Conservation (phyloP, 2,797 vertebrate genomes). For the Diglossa cyanea region DNA sequence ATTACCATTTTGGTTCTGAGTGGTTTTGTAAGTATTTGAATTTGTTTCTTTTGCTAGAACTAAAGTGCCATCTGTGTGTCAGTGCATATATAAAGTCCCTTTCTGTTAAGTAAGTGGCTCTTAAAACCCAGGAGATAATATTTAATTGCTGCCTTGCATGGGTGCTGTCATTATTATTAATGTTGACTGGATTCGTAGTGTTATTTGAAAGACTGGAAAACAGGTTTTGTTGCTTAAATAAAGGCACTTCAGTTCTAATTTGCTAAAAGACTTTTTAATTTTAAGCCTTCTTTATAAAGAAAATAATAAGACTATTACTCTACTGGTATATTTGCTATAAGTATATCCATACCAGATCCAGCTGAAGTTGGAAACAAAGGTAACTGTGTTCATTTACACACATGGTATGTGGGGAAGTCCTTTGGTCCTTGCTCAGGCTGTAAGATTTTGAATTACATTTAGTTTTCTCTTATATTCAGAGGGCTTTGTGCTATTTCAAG, state of each 20-base stretch:
- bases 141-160: constrained; percentile 59
- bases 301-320: background rate
- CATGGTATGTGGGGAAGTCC: background rate
- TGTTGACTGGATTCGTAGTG: constrained; percentile 21
- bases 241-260: constrained; percentile 60
- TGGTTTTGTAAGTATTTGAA: constrained; percentile 48
- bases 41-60: constrained; percentile 31
- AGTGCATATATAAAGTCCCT: constrained; percentile 18
- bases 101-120: constrained; percentile 40
- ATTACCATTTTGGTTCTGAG: constrained; percentile 16
- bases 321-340: background rate
- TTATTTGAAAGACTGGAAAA: constrained; percentile 21
- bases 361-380: background rate
- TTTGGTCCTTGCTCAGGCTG: background rate
- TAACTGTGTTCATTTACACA: background rate
- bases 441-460: background rate
- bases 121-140: constrained; percentile 22
- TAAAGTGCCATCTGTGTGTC: constrained; percentile 32
- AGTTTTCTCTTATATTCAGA: background rate
- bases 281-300: background rate
- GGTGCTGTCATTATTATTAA: constrained; percentile 63
- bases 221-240: constrained; percentile 48
- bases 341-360: background rate
- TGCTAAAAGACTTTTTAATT: constrained; percentile 37
- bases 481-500: background rate